A percentile compares a stretch with the other conserved stretches of the same genome.
Evolutionary conservation across 2,797 vertebrate species (phyloP).

Genomic region (Myotis pilosus): DNA sequence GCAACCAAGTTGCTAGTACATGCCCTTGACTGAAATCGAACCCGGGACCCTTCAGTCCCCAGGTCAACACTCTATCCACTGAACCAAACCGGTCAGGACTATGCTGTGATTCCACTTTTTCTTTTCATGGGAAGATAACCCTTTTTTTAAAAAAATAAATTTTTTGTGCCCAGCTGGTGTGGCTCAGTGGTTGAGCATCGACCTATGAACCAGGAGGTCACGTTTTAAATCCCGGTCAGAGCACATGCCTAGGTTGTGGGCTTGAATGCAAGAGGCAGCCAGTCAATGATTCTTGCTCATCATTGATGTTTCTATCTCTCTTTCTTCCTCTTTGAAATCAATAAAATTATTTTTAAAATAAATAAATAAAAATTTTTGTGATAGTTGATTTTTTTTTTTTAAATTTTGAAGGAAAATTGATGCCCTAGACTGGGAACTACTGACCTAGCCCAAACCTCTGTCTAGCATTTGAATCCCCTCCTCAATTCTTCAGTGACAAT

Average conservation of each 20-base stretch:
- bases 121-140: neutral
- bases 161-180: neutral
- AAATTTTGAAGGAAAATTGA: neutral
- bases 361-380: neutral
- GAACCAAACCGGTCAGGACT: no score
- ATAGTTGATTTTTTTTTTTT: neutral
- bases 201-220: neutral
- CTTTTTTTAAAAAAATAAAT: neutral
- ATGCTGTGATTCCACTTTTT: neutral
- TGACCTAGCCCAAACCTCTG: neutral
- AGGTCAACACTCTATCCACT: no score
- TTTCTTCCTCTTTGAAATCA: neutral
- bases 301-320: neutral
- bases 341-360: neutral
- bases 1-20: no score
- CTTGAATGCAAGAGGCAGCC: neutral
- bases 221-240: neutral
- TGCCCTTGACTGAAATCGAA: no score
- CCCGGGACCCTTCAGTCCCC: no score
- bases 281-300: neutral
- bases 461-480: neutral
- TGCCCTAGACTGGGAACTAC: neutral
- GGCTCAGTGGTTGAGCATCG: neutral
- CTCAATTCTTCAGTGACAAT: neutral
- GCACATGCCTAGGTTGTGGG: neutral